Evolutionary conservation across 1,140 invertebrate genomes (phyloP), one percentile per base, ranked within the genome.

Genomic region (Drosophila watanabei): DNA sequence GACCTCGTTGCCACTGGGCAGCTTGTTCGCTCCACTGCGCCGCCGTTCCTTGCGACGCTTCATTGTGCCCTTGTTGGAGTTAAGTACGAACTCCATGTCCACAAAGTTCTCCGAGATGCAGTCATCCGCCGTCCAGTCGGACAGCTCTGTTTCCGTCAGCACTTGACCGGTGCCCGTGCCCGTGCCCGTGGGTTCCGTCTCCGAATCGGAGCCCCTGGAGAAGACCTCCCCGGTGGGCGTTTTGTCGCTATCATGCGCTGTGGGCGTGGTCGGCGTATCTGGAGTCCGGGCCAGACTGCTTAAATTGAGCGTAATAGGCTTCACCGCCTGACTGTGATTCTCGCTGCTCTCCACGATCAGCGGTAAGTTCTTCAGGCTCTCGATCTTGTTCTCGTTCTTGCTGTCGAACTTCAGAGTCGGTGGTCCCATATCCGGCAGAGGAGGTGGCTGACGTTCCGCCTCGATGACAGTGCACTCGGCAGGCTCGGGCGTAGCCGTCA

Each of bases 121-220:
- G 73, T 95, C 96, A 76, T 97, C 97, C 2, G 95, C 94, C 1
- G 96, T 97, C 97, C 97, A 97, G 92, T 98, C 97, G 0, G 97
- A 97, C 13, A 97, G 93, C 89, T 98, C 97, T 0, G 97, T 97
- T 92, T 98, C 97, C 0, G 97, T 97, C 13, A 97, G 93, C 2
- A 95, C 96, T 16, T 96, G 95, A 0, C 95, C 95, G 0, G 95
- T 95, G 2, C 95, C 94, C 28, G 96, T 96, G 2, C 95, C 94
- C 28, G 96, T 96, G 2, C 95, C 94, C 32, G 96, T 96, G 28
- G 94, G 94, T 60, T 95, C 94, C 10, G 95, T 95, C 65, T 95
- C 94, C 5, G 95, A 95, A 37, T 92, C 82, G 4, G 89, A 89
- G 24, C 83, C 82, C 3, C 75, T 57, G 0, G 89, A 89, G 0